Conservation (phyloP, 1,140 invertebrate genomes). For the Littorina saxatilis region DNA sequence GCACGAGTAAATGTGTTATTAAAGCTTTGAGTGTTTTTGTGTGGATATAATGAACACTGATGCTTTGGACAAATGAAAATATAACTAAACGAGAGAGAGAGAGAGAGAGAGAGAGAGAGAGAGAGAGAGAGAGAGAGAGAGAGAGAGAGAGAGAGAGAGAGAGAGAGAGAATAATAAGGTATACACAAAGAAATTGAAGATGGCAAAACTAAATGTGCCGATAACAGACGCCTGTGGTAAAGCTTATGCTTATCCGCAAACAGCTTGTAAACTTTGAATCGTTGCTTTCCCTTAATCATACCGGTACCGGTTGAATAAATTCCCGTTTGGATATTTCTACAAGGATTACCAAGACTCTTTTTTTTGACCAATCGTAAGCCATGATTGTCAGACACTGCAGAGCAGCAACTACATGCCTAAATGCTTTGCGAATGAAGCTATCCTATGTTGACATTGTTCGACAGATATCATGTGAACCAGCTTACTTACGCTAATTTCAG, state of each 20-base stretch:
- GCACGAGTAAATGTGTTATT: too few relatives aligned
- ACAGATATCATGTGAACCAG: neutral
- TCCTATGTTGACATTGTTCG: neutral
- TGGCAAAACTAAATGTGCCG: too few relatives aligned
- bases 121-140: neutral
- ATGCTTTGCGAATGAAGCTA: neutral
- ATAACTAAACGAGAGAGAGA: neutral
- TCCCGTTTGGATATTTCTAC: too few relatives aligned
- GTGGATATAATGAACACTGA: too few relatives aligned
- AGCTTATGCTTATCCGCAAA: too few relatives aligned
- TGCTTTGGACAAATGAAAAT: too few relatives aligned
- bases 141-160: neutral
- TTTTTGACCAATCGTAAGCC: neutral
- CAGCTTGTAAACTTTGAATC: too few relatives aligned
- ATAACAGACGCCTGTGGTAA: too few relatives aligned
- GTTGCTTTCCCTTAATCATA: too few relatives aligned
- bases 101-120: neutral
- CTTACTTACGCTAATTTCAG: neutral
- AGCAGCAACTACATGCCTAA: neutral
- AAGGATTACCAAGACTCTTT: neutral
- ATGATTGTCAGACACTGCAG: neutral
- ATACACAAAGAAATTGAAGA: too few relatives aligned
- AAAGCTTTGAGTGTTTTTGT: too few relatives aligned
- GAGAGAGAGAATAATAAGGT: neutral
- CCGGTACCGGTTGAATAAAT: too few relatives aligned